phyloP scores from a whole-genome alignment of 2,888 invertebrate genomes.

The Drosophila helvetica region DNA sequence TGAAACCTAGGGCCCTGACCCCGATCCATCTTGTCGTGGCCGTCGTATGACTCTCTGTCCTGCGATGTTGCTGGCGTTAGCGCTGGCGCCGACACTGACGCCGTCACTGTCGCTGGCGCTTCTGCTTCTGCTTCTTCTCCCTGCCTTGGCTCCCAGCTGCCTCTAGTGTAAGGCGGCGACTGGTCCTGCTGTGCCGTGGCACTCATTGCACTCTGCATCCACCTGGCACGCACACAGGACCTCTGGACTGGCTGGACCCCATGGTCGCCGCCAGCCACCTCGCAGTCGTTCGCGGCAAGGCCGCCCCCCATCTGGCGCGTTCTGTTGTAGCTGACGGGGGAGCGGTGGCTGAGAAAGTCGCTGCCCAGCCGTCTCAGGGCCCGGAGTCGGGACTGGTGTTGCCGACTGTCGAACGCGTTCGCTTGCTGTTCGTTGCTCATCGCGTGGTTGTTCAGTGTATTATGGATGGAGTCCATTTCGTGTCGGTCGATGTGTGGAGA shows the following conservation, averaged over 20 bases:
- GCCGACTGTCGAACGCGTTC: not conserved
- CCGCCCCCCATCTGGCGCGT: too few species aligned
- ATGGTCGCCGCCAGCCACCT: slow-evolving; percentile 29
- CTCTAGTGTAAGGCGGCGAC: not conserved
- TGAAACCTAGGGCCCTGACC: not conserved
- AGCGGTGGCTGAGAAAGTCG: not conserved
- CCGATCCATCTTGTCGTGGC: not conserved
- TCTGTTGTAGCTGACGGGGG: not conserved
- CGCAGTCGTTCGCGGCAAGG: not conserved
- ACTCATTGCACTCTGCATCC: not conserved
- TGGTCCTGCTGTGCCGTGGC: too few species aligned
- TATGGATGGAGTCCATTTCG: not conserved
- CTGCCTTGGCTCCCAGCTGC: not conserved
- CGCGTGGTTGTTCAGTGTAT: not conserved
- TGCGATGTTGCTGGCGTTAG: not conserved
- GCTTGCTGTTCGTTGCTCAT: not conserved
- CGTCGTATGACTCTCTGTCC: not conserved
- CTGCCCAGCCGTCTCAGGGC: not conserved
- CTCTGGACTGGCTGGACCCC: not conserved
- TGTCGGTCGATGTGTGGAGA: too few species aligned
- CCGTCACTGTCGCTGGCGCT: not conserved
- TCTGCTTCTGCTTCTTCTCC: too few species aligned
- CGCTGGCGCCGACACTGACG: not conserved
- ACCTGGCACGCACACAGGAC: not conserved
- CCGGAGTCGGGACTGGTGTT: not conserved